Conservation (phyloP, 2,888 invertebrate genomes). For the Pasiphila rectangulata region DNA sequence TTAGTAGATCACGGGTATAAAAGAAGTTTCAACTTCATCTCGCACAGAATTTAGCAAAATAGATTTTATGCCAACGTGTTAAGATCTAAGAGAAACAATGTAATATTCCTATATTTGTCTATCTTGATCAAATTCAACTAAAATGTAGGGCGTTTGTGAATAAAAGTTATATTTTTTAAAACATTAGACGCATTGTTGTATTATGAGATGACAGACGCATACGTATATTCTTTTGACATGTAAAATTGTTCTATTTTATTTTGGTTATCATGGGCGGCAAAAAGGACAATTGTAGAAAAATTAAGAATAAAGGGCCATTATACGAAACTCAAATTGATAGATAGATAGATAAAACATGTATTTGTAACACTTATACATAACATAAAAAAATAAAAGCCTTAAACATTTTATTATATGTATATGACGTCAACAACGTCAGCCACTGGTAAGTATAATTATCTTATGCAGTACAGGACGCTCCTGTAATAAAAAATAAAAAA, state of each 20-base stretch:
- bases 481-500: too few species aligned
- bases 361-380: too few species aligned
- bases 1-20: constrained; percentile 42
- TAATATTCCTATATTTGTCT: neutral
- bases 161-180: constrained; percentile 36
- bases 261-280: constrained; percentile 23
- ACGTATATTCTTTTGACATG: constrained; percentile 32
- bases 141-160: constrained; percentile 32
- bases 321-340: too few species aligned
- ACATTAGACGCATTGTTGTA: constrained; percentile 31
- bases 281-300: too few species aligned
- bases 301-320: too few species aligned
- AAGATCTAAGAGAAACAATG: neutral
- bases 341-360: too few species aligned
- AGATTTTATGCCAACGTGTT: constrained; percentile 5
- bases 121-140: constrained; percentile 19
- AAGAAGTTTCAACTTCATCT: constrained; percentile 1
- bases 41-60: constrained; percentile 7
- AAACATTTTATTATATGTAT: too few species aligned
- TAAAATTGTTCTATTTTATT: constrained; percentile 17
- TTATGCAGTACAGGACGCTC: too few species aligned
- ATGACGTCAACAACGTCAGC: too few species aligned
- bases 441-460: too few species aligned
- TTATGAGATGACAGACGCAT: constrained; percentile 43
- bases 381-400: too few species aligned